Evolutionary conservation across 1,140 invertebrate genomes (phyloP), one percentile per base, ranked within the genome.

Genomic region (Drosophila sechellia): DNA sequence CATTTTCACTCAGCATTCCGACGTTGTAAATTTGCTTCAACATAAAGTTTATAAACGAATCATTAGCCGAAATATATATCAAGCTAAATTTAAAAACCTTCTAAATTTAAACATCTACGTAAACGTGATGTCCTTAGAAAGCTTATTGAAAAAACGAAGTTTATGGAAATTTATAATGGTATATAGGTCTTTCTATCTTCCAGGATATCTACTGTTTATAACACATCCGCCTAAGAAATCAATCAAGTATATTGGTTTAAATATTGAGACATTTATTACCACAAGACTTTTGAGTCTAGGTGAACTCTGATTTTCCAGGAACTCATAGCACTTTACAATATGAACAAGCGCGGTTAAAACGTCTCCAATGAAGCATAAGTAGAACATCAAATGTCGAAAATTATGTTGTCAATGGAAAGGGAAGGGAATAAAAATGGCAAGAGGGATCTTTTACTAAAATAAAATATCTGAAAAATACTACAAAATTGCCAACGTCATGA

Each of bases 321-420:
- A 20, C 42, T 31, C n/a, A 37, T 15, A 11, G 4, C 42, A 45
- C 17, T 17, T 42, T 12, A 22, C 53, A 65, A 48, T 31, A 25
- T 31, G 22, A 46, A 12, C 34, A 57, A 53, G 37, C 46, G 43
- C 27, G 31, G 31, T 17, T 42, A 49, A 73, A 74, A 43, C 55
- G 50, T 42, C 20, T 35, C 56, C 68, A 85, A 77, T 86, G 58
- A 77, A 77, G 57, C 81, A 70, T 77, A 58, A 80, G 77, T 40
- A 70, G 57, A 55, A 49, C 68, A 64, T 77, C 77, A 85, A 80
- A 73, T 69, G 63, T 40, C 52, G 63, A 65, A 80, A 81, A 70
- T 80, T 56, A 50, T 63, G 73, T 73, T 53, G 17, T 4, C 49
- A 35, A 11, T 20, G 34, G 22, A 11, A 39, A 3, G 31, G 37